A percentile compares a stretch with the other conserved stretches of the same genome.
Conservation (phyloP, 2,113 vertebrate species). For the Tyrannus savana region DNA sequence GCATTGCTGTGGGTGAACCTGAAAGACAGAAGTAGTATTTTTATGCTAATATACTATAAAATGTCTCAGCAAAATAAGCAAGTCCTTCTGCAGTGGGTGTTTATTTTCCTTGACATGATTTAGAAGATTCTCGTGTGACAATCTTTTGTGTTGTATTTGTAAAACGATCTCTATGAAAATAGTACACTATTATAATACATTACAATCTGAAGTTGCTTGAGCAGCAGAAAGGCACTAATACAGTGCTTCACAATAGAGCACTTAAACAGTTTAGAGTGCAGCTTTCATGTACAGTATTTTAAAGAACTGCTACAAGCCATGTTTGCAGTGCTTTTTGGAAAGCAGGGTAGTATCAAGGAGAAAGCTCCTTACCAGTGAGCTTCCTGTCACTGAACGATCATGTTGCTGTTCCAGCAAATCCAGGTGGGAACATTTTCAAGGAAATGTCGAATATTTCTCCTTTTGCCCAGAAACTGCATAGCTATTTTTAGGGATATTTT, state of each 20-base stretch:
- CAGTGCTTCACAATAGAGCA: constrained; percentile 46
- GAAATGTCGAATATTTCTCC: constrained; percentile 75
- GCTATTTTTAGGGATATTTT: constrained; percentile 82
- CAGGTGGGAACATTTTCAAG: constrained; percentile 79
- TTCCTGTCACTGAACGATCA: constrained; percentile 61
- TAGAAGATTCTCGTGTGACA: constrained; percentile 62
- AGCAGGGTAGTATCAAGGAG: constrained; percentile 57
- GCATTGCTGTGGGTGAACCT: constrained; percentile 42
- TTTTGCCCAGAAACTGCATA: constrained; percentile 78
- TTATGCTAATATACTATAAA: constrained; percentile 66
- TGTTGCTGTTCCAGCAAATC: constrained; percentile 74
- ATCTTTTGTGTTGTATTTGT: constrained; percentile 68
- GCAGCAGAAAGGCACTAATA: constrained; percentile 68
- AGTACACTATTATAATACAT: constrained; percentile 62
- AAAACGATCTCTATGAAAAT: constrained; percentile 60
- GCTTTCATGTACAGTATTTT: constrained; percentile 65
- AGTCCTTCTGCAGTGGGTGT: constrained; percentile 40
- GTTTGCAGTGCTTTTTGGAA: constrained; percentile 68
- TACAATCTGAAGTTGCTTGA: constrained; percentile 64
- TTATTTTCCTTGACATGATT: constrained; percentile 71
- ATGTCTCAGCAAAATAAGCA: constrained; percentile 65
- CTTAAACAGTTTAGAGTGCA: constrained; percentile 71
- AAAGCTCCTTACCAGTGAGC: constrained; percentile 64
- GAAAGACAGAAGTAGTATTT: constrained; percentile 69
- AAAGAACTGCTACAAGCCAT: constrained; percentile 62